Percentiles rank a stretch among this genome's conserved stretches.
Conservation (phyloP, 2,888 invertebrate genomes). For the Cactoblastis cactorum region DNA sequence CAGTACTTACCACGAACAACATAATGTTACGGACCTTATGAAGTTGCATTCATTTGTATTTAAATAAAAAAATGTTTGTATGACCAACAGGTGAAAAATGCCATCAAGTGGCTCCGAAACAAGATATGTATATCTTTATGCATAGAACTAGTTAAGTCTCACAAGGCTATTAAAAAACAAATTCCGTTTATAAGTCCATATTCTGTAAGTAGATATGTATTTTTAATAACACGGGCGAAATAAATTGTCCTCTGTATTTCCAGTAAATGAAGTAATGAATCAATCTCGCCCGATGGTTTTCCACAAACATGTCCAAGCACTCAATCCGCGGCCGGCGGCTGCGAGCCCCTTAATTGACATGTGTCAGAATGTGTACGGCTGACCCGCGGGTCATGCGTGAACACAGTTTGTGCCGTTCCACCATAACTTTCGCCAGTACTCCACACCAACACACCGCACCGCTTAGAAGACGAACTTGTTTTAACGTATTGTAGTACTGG, state of each 20-base stretch:
- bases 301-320: slow-evolving; percentile 75
- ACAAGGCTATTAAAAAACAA: not conserved
- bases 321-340: slow-evolving; percentile 67
- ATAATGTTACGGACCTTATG: not conserved
- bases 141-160: not conserved
- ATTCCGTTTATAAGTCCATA: not conserved
- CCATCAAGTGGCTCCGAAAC: not conserved
- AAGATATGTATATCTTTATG: not conserved
- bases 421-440: slow-evolving; percentile 64
- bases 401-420: slow-evolving; percentile 65
- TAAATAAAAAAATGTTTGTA: not conserved
- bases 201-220: not conserved
- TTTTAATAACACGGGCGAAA: slow-evolving; percentile 22
- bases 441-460: slow-evolving; percentile 22
- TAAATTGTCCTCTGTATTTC: slow-evolving; percentile 45
- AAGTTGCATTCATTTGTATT: not conserved
- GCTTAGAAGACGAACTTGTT: slow-evolving; percentile 49
- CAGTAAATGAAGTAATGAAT: slow-evolving; percentile 65
- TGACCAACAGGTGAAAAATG: not conserved
- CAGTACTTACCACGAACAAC: not conserved
- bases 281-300: slow-evolving; percentile 66
- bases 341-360: slow-evolving; percentile 75
- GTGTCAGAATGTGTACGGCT: slow-evolving; percentile 73
- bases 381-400: slow-evolving; percentile 73
- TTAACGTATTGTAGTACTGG: slow-evolving; percentile 35